Percentiles rank a stretch among this genome's conserved stretches.
These are phyloP conservation scores for Capitella teleta DNA, from an alignment of 1,140 invertebrate genomes.

Conservation along the genomic window DNA sequence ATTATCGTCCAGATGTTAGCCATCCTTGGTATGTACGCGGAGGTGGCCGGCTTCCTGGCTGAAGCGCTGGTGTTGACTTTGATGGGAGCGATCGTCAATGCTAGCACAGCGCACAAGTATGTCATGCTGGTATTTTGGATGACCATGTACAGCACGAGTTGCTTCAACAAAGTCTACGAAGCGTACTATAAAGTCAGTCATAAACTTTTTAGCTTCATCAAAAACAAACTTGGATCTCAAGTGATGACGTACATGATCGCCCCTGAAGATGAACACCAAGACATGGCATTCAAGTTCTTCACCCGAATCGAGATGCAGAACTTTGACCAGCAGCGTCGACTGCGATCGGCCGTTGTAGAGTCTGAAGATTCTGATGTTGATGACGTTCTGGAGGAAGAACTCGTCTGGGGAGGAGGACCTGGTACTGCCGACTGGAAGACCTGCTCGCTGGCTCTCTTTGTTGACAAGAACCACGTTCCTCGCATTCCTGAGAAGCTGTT, in stretches of 20 bases:
- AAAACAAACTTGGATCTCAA: not conserved
- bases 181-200: slow-evolving; percentile 1
- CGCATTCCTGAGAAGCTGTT: slow-evolving; percentile 11
- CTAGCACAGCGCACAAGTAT: slow-evolving; percentile 1
- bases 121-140: slow-evolving; percentile 7
- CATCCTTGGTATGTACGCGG: slow-evolving; percentile 3
- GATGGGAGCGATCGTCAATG: slow-evolving; percentile 7
- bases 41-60: not conserved
- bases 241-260: not conserved
- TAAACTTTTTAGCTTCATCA: slow-evolving; percentile 5
- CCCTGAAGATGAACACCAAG: not conserved
- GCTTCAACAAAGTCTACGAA: not conserved
- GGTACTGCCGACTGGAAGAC: slow-evolving; percentile 7
- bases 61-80: not conserved
- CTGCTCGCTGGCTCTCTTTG: slow-evolving; percentile 7
- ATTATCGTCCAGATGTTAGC: not conserved
- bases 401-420: not conserved
- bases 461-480: slow-evolving; percentile 8
- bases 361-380: not conserved
- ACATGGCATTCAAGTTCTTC: slow-evolving; percentile 12
- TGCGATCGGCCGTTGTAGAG: not conserved
- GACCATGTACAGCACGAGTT: not conserved
- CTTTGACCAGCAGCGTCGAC: not conserved
- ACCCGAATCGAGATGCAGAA: not conserved
- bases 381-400: not conserved